These are phyloP conservation scores for Pseudopipra pipra DNA, from an alignment of 2,113 vertebrate species.

Conservation along the genomic window DNA sequence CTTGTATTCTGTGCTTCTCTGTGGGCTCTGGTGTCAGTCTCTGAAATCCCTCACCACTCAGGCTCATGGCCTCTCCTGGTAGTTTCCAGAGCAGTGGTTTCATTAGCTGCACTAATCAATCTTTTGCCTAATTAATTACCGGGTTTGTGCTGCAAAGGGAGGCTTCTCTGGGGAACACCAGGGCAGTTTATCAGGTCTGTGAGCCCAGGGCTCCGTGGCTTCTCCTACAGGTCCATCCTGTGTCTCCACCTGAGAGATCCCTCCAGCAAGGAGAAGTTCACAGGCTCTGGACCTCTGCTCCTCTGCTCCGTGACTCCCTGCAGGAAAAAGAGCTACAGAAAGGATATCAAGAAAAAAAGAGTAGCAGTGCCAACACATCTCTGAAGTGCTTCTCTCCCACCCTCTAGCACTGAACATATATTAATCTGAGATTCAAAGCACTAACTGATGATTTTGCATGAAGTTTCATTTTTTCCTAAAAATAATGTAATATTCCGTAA, in stretches of 20 bases:
- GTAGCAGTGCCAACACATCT: not conserved
- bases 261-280: not conserved
- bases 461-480: not conserved
- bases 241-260: not conserved
- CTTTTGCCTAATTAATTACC: not conserved
- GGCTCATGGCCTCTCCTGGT: not conserved
- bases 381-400: not conserved
- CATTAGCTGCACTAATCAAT: not conserved
- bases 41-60: not conserved
- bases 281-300: not conserved
- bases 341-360: not conserved
- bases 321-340: not conserved
- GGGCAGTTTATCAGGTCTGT: accelerated
- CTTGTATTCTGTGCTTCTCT: not conserved
- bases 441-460: not conserved
- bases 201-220: not conserved
- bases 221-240: accelerated
- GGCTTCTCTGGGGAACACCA: not conserved
- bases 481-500: not conserved
- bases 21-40: not conserved
- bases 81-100: not conserved
- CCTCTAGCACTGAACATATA: not conserved
- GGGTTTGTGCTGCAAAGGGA: not conserved
- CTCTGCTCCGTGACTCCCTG: not conserved
- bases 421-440: not conserved